These are phyloP conservation scores for Phyllostomus discolor DNA, from an alignment of 2,113 vertebrate genomes.

Conservation along the genomic window DNA sequence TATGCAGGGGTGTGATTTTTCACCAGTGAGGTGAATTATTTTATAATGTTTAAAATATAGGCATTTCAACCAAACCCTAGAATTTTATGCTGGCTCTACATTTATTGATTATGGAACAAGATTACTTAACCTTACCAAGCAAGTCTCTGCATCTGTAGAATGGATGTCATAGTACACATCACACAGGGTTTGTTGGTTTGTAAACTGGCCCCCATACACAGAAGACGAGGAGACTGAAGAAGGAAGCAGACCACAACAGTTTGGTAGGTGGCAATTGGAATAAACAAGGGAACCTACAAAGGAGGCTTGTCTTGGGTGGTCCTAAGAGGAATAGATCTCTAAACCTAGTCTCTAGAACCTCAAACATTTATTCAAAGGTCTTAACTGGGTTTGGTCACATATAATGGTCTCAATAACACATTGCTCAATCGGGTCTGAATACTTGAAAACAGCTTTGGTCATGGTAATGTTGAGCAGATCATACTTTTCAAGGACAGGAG, in stretches of 20 bases:
- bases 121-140: neutral
- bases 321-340: neutral
- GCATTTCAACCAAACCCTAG: neutral
- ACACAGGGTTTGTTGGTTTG: neutral
- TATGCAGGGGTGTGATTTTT: neutral
- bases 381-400: neutral
- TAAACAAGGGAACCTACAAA: neutral
- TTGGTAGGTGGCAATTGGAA: neutral
- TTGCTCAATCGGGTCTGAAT: neutral
- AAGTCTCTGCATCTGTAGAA: neutral
- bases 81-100: neutral
- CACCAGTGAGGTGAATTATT: neutral
- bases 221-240: neutral
- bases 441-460: neutral
- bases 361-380: neutral
- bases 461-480: fast-evolving
- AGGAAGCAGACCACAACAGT: neutral
- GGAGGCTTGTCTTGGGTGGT: neutral
- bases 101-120: neutral
- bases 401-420: neutral
- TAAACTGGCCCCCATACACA: neutral
- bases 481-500: neutral
- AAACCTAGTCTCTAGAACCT: neutral
- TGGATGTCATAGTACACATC: neutral
- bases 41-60: neutral